These are phyloP conservation scores for Tautogolabrus adspersus DNA, from an alignment of 2,113 vertebrate species.

Conservation along the genomic window DNA sequence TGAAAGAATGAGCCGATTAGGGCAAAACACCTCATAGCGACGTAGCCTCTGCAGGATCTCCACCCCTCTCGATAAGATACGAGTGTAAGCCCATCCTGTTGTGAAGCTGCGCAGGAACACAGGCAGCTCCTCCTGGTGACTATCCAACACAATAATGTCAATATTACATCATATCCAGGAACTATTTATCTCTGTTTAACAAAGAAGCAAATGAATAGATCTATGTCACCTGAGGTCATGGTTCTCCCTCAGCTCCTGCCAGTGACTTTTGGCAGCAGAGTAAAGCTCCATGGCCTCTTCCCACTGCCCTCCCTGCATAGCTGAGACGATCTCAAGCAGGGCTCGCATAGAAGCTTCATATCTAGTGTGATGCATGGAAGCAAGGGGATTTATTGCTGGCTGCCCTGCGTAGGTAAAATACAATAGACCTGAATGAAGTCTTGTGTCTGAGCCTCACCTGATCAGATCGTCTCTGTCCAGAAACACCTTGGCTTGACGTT, in stretches of 20 bases:
- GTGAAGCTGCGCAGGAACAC: conserved; percentile 92
- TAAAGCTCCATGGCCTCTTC: conserved; percentile 87
- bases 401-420: background rate
- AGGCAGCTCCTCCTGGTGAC: conserved; percentile 86
- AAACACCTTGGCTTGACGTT: conserved; percentile 87
- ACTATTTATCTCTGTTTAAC: background rate
- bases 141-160: conserved; percentile 58
- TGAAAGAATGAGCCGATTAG: background rate
- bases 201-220: conserved; percentile 2
- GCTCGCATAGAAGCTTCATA: conserved; percentile 87
- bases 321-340: conserved; percentile 85
- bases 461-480: conserved; percentile 92
- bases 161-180: background rate
- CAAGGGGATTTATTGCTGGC: background rate
- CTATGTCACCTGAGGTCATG: conserved; percentile 86
- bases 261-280: conserved; percentile 81
- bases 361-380: conserved; percentile 73
- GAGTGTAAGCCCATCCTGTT: conserved; percentile 91
- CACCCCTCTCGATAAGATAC: conserved; percentile 90
- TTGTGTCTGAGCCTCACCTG: conserved; percentile 77
- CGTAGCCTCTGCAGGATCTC: conserved; percentile 93
- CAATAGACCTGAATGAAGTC: background rate
- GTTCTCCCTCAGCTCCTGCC: conserved; percentile 83
- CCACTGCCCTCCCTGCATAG: conserved; percentile 90
- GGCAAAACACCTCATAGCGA: conserved; percentile 87